Percentiles rank a stretch among this genome's conserved stretches.
Evolutionary conservation across 2,797 vertebrate genomes (phyloP).

Genomic region (Ataeniobius toweri): DNA sequence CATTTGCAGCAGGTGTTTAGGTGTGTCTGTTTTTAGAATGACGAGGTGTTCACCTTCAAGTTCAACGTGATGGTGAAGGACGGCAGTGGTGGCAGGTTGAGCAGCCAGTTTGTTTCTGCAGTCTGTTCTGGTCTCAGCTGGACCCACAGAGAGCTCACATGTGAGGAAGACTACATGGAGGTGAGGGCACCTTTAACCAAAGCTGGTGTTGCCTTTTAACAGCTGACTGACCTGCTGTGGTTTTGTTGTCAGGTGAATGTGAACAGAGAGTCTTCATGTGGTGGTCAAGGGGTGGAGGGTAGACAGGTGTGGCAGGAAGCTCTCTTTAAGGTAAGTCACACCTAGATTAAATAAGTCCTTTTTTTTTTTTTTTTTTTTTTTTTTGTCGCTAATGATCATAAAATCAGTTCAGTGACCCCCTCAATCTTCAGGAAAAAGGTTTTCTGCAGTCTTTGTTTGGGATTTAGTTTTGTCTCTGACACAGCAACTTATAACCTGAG

Average conservation of each 20-base stretch:
- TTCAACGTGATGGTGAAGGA: constrained; percentile 72
- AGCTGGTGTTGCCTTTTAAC: background rate
- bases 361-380: too few relatives aligned
- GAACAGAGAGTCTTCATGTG: constrained; percentile 53
- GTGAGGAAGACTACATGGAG: constrained; percentile 84
- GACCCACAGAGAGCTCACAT: constrained; percentile 77
- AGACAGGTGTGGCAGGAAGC: constrained; percentile 34
- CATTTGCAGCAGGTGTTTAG: background rate
- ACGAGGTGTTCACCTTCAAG: constrained; percentile 72
- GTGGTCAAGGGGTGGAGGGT: constrained; percentile 1
- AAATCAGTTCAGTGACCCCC: background rate
- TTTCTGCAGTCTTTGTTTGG: background rate
- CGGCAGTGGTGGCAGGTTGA: constrained; percentile 34
- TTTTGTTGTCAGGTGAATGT: constrained; percentile 56
- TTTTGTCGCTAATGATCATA: background rate
- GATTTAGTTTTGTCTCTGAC: background rate
- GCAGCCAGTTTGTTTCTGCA: constrained; percentile 22
- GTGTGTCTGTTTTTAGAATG: constrained; percentile 50
- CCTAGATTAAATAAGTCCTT: too few relatives aligned
- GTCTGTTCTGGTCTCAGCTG: constrained; percentile 58
- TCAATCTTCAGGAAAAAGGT: background rate
- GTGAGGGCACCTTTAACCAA: constrained; percentile 36
- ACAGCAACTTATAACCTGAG: background rate
- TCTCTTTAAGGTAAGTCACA: constrained; percentile 50
- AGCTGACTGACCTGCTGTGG: background rate